phyloP scores from a whole-genome alignment of 64 coral and sea anemone genomes.

The Dendrophyllia cribrosa region DNA sequence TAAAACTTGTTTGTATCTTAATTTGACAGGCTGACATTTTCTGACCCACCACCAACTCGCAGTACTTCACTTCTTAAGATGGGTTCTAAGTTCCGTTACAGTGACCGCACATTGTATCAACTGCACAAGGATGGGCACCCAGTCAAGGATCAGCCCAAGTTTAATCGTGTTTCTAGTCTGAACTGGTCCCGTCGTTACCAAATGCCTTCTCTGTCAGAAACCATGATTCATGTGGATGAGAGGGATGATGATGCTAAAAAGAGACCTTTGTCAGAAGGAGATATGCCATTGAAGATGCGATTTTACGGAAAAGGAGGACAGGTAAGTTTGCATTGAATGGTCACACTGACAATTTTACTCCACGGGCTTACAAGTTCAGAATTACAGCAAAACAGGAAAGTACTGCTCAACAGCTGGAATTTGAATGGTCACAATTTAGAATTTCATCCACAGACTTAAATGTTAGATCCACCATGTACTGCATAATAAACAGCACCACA shows the following conservation, averaged over 20 bases:
- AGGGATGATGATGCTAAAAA: conserved; percentile 64
- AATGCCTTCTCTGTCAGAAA: conserved; percentile 82
- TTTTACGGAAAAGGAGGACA: conserved; percentile 63
- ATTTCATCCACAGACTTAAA: too few relatives aligned
- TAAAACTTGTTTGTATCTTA: background rate
- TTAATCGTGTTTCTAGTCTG: conserved; percentile 78
- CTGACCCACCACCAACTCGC: conserved; percentile 87
- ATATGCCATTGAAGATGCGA: conserved; percentile 32
- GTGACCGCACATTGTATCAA: conserved; percentile 93
- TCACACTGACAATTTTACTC: background rate
- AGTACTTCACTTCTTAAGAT: conserved; percentile 84
- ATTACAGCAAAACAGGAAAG: background rate
- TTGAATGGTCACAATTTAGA: too few relatives aligned
- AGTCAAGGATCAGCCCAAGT: conserved; percentile 81
- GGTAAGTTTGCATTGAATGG: background rate
- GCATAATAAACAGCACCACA: too few relatives aligned
- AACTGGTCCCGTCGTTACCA: conserved; percentile 88
- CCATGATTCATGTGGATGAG: conserved; percentile 78
- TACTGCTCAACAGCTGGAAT: background rate
- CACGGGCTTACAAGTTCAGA: too few relatives aligned
- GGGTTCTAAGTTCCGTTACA: conserved; percentile 97
- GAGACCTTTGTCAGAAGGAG: conserved; percentile 64
- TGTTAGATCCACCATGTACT: too few relatives aligned
- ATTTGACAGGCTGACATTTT: conserved; percentile 76
- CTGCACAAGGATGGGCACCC: conserved; percentile 91